phyloP scores from a whole-genome alignment of 2,113 vertebrate species.

The Poeciliopsis occidentalis region DNA sequence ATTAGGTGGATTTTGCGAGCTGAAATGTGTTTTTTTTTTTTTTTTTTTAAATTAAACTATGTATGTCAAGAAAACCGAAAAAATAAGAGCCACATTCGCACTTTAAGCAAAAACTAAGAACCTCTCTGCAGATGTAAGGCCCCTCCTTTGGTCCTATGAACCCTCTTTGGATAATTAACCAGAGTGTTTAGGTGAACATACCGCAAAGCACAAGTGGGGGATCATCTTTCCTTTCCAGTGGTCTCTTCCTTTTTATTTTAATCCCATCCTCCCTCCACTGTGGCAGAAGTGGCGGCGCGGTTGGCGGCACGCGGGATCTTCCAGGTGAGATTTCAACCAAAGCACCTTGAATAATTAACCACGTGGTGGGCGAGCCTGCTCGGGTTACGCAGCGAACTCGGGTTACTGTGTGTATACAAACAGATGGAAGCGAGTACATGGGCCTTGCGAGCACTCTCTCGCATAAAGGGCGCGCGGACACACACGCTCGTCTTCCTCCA shows the following conservation, averaged over 20 bases:
- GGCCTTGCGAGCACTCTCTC: conserved; percentile 9
- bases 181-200: conserved; percentile 66
- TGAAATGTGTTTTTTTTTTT: conserved; percentile 1
- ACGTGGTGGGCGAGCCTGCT: conserved; percentile 69
- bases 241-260: conserved; percentile 27
- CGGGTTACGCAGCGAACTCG: conserved; percentile 69
- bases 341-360: conserved; percentile 81
- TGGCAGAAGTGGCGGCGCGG: conserved; percentile 23
- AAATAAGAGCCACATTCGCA: background rate
- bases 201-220: conserved; percentile 41
- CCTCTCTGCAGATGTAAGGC: conserved; percentile 21
- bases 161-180: conserved; percentile 65
- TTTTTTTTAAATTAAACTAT: conserved; percentile 34
- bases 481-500: conserved; percentile 39
- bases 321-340: conserved; percentile 78
- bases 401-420: conserved; percentile 74
- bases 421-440: conserved; percentile 46
- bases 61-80: background rate
- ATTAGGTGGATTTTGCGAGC: conserved; percentile 32
- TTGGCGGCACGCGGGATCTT: conserved; percentile 57
- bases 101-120: conserved; percentile 4
- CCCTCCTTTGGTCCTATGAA: conserved; percentile 33
- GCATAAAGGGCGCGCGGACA: conserved; percentile 16
- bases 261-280: conserved; percentile 2
- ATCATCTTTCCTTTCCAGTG: conserved; percentile 54